Evolutionary conservation across 2,113 vertebrate species (phyloP).

Genomic region (Strix uralensis): DNA sequence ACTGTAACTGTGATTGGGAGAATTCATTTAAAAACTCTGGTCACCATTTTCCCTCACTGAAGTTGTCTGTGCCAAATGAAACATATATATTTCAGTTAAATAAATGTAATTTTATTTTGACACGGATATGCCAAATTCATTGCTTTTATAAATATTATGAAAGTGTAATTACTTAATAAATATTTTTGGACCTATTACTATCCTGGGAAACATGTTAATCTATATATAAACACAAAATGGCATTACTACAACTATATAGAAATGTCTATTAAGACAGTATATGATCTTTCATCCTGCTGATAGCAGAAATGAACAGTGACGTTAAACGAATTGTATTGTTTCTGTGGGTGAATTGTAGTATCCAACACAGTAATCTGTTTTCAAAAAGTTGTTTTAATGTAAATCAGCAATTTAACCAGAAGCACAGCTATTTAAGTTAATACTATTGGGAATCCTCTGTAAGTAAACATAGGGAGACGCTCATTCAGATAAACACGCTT

Average conservation of each 20-base stretch:
- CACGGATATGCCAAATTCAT: neutral
- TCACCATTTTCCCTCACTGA: neutral
- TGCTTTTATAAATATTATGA: neutral
- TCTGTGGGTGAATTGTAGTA: neutral
- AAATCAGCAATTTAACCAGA: neutral
- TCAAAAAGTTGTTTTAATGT: neutral
- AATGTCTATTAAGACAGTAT: neutral
- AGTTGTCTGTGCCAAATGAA: neutral
- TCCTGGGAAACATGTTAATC: neutral
- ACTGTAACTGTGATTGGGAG: fast-evolving
- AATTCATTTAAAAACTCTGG: neutral
- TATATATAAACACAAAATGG: neutral
- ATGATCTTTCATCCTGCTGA: neutral
- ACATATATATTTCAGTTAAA: fast-evolving
- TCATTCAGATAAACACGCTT: neutral
- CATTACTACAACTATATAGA: neutral
- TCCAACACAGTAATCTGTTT: neutral
- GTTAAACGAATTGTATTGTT: neutral
- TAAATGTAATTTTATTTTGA: neutral
- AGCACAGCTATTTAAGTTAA: neutral
- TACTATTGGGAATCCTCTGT: neutral
- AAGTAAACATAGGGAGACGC: neutral
- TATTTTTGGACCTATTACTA: neutral
- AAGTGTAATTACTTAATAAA: neutral
- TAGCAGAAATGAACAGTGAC: neutral